These are phyloP conservation scores for Harpegnathos saltator DNA, from an alignment of 1,140 invertebrate genomes.

Conservation along the genomic window DNA sequence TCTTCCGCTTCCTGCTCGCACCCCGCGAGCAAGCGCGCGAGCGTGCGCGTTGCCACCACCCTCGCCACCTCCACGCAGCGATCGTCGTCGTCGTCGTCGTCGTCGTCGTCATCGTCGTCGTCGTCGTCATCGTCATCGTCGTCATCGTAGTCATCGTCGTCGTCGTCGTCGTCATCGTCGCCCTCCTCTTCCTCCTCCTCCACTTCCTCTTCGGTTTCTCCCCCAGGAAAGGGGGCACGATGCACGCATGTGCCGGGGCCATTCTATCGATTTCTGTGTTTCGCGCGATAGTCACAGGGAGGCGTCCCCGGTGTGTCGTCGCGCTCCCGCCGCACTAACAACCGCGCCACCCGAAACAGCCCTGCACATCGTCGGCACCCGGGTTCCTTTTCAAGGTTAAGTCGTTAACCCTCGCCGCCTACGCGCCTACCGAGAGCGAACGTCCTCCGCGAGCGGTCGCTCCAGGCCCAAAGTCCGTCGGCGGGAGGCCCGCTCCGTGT, in stretches of 20 bases:
- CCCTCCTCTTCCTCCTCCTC: constrained; percentile 11
- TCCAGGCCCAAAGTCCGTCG: background rate
- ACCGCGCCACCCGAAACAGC: constrained; percentile 84
- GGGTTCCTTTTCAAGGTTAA: constrained; percentile 85
- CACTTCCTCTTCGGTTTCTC: constrained; percentile 58
- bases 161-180: too few species aligned
- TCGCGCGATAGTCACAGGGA: constrained; percentile 72
- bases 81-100: too few species aligned
- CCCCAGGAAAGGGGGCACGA: constrained; percentile 60
- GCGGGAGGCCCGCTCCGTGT: background rate
- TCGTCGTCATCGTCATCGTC: too few species aligned
- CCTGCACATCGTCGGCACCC: constrained; percentile 83
- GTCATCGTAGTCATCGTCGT: too few species aligned
- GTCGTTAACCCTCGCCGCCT: constrained; percentile 57
- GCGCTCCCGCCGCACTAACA: constrained; percentile 64
- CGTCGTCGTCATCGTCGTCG: too few species aligned
- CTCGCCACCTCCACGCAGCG: constrained; percentile 19
- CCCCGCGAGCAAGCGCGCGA: background rate
- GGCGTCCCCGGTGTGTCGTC: constrained; percentile 72
- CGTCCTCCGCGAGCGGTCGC: background rate
- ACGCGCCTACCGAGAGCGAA: constrained; percentile 47
- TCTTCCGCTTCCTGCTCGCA: constrained; percentile 63
- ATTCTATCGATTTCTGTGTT: constrained; percentile 82
- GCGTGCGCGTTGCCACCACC: constrained; percentile 18
- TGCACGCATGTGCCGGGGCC: constrained; percentile 80